Percentiles rank a stretch among this genome's conserved stretches.
Conservation (phyloP, 2,113 vertebrate species). For the Ahaetulla prasina region DNA sequence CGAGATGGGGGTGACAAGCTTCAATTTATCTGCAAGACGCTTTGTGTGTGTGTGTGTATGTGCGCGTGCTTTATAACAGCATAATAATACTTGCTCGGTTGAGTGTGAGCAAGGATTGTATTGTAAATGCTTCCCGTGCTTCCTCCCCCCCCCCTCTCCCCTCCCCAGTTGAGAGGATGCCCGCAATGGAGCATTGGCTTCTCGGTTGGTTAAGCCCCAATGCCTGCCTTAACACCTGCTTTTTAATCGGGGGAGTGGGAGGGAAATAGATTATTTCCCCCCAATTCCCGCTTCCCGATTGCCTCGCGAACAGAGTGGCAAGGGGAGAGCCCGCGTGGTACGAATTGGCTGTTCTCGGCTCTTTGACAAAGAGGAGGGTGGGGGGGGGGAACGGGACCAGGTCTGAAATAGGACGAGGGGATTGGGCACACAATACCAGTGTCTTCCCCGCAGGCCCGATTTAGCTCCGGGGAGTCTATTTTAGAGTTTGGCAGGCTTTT, state of each 20-base stretch:
- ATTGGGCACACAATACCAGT: neutral
- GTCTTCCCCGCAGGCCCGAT: neutral
- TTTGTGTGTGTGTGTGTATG: neutral
- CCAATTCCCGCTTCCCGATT: neutral
- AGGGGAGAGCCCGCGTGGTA: neutral
- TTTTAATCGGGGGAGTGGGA: neutral
- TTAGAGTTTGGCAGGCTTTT: neutral
- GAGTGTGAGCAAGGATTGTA: neutral
- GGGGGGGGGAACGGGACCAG: neutral
- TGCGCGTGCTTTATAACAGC: neutral
- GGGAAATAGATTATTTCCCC: too few species aligned
- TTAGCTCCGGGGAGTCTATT: conserved; percentile 5
- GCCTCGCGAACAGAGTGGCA: neutral
- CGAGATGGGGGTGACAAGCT: neutral
- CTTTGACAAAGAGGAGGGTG: neutral
- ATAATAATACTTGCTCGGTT: too few species aligned
- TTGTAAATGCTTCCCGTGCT: neutral
- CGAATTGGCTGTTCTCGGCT: neutral
- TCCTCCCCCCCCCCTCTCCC: neutral
- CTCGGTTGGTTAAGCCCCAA: neutral
- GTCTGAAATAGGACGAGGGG: neutral
- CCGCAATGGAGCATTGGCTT: neutral
- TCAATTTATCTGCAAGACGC: neutral
- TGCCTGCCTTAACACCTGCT: neutral
- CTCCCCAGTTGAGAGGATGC: neutral